These are phyloP conservation scores for Chrysolina americana DNA, from an alignment of 2,888 invertebrate species.

Conservation along the genomic window DNA sequence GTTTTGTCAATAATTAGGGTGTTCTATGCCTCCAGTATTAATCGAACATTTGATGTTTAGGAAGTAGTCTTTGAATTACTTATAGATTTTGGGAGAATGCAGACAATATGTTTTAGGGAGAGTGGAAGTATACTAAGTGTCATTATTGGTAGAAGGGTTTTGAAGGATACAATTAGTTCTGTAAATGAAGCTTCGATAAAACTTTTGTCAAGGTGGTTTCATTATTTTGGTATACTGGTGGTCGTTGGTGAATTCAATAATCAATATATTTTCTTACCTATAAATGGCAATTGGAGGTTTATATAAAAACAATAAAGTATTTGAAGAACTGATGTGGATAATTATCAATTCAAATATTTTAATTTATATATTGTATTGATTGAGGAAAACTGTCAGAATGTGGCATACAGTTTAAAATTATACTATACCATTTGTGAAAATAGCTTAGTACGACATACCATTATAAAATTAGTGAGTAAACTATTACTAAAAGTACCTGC, in stretches of 20 bases:
- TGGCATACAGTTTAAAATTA: too few species aligned
- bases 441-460: too few species aligned
- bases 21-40: constrained; percentile 2
- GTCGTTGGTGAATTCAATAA: neutral
- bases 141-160: constrained; percentile 38
- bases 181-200: neutral
- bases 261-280: constrained; percentile 14
- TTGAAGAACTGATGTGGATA: neutral
- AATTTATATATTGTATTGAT: neutral
- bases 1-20: constrained; percentile 45
- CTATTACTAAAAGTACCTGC: too few species aligned
- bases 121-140: constrained; percentile 36
- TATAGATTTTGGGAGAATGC: constrained; percentile 58
- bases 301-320: neutral
- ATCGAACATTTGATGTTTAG: constrained; percentile 10
- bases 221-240: constrained; percentile 7
- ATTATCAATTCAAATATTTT: neutral
- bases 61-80: constrained; percentile 26
- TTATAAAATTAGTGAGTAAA: too few species aligned
- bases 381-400: too few species aligned
- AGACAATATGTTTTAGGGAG: constrained; percentile 53
- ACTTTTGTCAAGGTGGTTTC: constrained; percentile 29
- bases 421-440: too few species aligned
- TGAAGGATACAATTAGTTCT: neutral
- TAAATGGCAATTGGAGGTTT: neutral